Conservation (phyloP, 92 coral and sea anemone genomes). For the Actinernus sp. region DNA sequence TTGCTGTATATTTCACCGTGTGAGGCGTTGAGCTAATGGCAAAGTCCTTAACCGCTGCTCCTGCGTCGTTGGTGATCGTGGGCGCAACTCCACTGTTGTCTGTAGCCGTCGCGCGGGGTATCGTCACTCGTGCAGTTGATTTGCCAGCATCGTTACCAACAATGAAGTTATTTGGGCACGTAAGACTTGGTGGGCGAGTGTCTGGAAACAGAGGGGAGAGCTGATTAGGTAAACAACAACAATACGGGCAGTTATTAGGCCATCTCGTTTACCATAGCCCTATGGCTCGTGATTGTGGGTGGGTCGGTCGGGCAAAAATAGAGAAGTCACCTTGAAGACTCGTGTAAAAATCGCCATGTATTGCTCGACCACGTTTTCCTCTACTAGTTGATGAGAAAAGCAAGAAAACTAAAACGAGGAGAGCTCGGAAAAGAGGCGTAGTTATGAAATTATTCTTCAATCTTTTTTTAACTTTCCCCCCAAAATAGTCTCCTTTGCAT, state of each 20-base stretch:
- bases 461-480: no score
- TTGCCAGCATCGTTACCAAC: conserved; percentile 77
- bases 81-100: conserved; percentile 92
- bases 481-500: no score
- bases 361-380: no score
- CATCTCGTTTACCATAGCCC: no score
- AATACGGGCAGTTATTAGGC: no score
- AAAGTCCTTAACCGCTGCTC: conserved; percentile 63
- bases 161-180: conserved; percentile 65
- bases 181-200: conserved; percentile 68
- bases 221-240: not conserved
- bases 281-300: not conserved
- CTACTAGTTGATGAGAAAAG: no score
- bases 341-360: no score
- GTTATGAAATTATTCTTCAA: no score
- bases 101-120: conserved; percentile 66
- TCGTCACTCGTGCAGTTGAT: conserved; percentile 56
- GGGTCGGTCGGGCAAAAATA: no score
- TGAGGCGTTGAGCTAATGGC: conserved; percentile 53
- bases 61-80: conserved; percentile 61
- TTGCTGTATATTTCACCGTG: conserved; percentile 82
- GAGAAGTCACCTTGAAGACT: no score
- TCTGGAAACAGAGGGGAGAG: conserved; percentile 27
- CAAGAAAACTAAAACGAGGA: no score
- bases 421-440: no score